Evolutionary conservation across 2,888 invertebrate genomes (phyloP), one percentile per base, ranked within the genome.

Genomic region (Lutraria lutraria): DNA sequence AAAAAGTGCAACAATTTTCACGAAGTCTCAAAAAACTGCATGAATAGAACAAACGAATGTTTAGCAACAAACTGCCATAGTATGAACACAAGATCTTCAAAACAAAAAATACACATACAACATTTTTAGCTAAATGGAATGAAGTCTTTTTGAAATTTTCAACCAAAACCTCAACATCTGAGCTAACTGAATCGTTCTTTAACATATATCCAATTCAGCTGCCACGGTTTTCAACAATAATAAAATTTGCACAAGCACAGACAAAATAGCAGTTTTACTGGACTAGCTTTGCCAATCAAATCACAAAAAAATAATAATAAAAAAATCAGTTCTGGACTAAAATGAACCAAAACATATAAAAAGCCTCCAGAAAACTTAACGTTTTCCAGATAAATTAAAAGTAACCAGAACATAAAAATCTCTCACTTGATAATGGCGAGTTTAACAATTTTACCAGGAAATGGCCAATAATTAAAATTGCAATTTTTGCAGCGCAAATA

Each of bases 141-240:
- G 85, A 31, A 80, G 56, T 43, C 21, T 21, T 34, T 31, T 10
- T 34, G 34, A 56, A 19, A 60, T 21, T 25, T 54, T 52, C n/a
- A 53, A 52, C 34, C 25, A 80, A 76, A 34, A 29, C 63, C 53
- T 21, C 56, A 16, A 34, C 54, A 12, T 60, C 13, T 13, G 60
- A 15, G 86, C 86, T 63, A 21, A 81, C 81, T 86, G 86, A 81
- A 86, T 86, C 81, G 86, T 86, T 86, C 81, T 54, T 60, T 86
- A 86, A 86, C 86, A 86, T 86, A 86, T 86, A 86, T 86, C 86
- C 86, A 86, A 86, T 81, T 54, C 86, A 86, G 81, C 25, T 2
- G 79, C 76, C 13, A 85, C 76, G 54, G 85, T 76, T 29, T 72
- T 53, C 43, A n/a, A 81, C 54, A 81, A 81, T 25, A 53, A 52